Base-by-base conservation (phyloP, 2,888 invertebrate genomes). In the Eupithecia pulchellata region DNA sequence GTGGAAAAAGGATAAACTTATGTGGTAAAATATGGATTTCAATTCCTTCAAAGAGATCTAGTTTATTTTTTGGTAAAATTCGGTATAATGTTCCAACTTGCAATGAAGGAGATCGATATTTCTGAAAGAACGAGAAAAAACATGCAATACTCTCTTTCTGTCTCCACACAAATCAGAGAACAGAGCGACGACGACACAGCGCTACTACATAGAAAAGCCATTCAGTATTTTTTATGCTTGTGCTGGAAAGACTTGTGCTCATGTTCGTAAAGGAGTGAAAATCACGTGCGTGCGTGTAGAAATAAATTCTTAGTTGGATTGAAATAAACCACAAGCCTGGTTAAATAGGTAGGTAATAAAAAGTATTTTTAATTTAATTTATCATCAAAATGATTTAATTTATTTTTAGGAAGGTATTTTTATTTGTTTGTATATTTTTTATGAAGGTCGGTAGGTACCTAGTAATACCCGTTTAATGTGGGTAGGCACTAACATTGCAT, bases 221-320 rank as follows among this genome's bases (percentile, higher is more conserved):
- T 67, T 67, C 60, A 92, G 92, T 92, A 88, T 87, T 87, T 84
- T 86, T 80, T 82, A 78, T 80, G 82, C 73, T 79, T 75, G 81
- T 82, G 83, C 80, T n/a, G 57, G 68, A 73, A 74, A 86, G 89
- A 69, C 83, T 90, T 89, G 83, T 78, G 61, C 34, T 20, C 25
- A 6, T 62, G 69, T 75, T 79, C 52, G 71, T 69, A 30, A 60
- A 67, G 74, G 78, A 74, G 76, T 79, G 83, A 75, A 76, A 52
- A 76, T 88, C 86, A 90, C 90, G 91, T 88, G 89, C 84, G 86
- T 84, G 61, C 58, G n/a, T 39, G 6, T 39, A n/a, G 39, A 29
- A 34, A 25, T 42, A 60, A 34, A 61, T 61, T 32, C 25, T 11
- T 20, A 4, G 30, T 66, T 65, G 36, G 27, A 65, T 57, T 65